Conservation (phyloP, 2,888 invertebrate species). For the Dryobota labecula region DNA sequence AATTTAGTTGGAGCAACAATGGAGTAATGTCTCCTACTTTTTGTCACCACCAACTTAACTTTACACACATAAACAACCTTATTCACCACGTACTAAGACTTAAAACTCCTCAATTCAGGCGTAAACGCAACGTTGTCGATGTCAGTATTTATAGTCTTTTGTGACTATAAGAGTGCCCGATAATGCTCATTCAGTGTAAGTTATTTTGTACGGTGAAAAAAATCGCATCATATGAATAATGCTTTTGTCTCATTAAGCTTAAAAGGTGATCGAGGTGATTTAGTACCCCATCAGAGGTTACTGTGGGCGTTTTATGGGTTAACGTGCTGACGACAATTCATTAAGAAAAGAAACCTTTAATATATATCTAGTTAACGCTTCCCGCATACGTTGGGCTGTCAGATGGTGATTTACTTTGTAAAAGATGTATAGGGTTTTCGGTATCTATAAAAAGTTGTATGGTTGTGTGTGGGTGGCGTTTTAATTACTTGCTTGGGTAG, state of each 20-base stretch:
- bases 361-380: conserved; percentile 61
- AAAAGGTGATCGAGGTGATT: conserved; percentile 82
- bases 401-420: conserved; percentile 47
- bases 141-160: conserved; percentile 83
- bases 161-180: conserved; percentile 82
- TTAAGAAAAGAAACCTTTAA: conserved; percentile 61
- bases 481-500: conserved; percentile 43
- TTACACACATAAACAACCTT: conserved; percentile 8
- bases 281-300: conserved; percentile 76
- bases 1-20: conserved; percentile 74
- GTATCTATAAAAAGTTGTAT: conserved; percentile 12
- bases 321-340: conserved; percentile 69
- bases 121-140: conserved; percentile 32
- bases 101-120: neutral
- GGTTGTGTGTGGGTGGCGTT: conserved; percentile 21
- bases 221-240: conserved; percentile 80
- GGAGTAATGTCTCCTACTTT: conserved; percentile 72
- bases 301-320: conserved; percentile 68
- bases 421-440: conserved; percentile 33
- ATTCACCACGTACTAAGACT: neutral
- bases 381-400: conserved; percentile 23
- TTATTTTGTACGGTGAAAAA: conserved; percentile 82
- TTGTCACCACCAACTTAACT: conserved; percentile 58
- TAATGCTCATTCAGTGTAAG: conserved; percentile 85
- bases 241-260: conserved; percentile 87